Conservation (phyloP, 2,797 vertebrate genomes). For the Catamblyrhynchus diadema region DNA sequence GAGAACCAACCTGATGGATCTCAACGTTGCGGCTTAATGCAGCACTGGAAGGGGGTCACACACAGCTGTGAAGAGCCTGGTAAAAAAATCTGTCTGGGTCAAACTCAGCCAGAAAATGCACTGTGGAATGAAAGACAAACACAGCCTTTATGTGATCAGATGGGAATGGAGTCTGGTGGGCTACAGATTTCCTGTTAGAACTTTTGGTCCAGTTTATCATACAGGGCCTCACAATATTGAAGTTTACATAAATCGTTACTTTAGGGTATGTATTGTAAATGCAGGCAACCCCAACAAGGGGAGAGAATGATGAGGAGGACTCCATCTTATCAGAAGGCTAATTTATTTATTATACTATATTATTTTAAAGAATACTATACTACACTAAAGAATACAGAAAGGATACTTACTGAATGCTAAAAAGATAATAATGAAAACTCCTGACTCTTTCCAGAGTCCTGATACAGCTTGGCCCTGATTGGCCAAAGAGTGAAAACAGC, state of each 20-base stretch:
- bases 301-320: too few species aligned
- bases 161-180: not conserved
- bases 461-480: too few species aligned
- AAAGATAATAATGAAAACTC: too few species aligned
- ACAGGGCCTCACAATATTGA: fast-evolving
- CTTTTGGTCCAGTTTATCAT: not conserved
- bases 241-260: not conserved
- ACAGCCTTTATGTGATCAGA: not conserved
- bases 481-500: too few species aligned
- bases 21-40: not conserved
- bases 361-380: too few species aligned
- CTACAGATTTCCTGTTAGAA: not conserved
- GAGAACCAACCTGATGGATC: not conserved
- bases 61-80: not conserved
- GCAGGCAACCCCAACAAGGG: too few species aligned
- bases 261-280: not conserved
- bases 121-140: not conserved
- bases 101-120: not conserved
- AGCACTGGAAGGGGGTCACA: not conserved
- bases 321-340: too few species aligned
- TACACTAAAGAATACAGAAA: too few species aligned
- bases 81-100: not conserved
- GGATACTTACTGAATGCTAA: fast-evolving
- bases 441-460: fast-evolving
- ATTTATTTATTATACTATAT: too few species aligned